Conservation (phyloP, 2,797 vertebrate species). For the Peromyscus attwateri region DNA sequence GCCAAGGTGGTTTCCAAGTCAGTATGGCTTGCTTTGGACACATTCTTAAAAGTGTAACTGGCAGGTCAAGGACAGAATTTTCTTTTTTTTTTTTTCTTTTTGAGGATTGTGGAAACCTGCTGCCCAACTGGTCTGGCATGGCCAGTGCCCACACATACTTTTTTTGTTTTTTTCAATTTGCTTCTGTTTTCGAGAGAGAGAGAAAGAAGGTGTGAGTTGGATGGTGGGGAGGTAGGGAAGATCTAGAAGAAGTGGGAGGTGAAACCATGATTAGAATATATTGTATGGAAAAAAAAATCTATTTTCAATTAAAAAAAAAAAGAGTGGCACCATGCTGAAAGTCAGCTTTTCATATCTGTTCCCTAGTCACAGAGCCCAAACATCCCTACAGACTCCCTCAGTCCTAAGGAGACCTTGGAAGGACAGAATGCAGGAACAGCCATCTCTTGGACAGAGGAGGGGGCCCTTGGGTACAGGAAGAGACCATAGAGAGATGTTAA, state of each 20-base stretch:
- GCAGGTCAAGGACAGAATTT: not conserved
- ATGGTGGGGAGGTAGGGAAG: not conserved
- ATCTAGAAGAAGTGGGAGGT: not conserved
- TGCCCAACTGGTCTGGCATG: too few species aligned
- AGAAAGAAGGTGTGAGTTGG: not conserved
- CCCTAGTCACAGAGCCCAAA: not conserved
- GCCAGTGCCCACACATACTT: accelerated
- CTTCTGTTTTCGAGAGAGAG: not conserved
- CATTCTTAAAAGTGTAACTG: not conserved
- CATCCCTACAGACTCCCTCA: not conserved
- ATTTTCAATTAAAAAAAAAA: not conserved
- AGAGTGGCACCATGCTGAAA: not conserved
- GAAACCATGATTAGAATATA: not conserved
- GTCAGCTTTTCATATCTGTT: not conserved
- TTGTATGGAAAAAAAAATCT: not conserved
- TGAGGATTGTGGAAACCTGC: not conserved
- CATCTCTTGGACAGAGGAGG: not conserved
- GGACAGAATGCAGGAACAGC: accelerated
- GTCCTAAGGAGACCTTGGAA: not conserved
- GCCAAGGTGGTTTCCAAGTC: not conserved
- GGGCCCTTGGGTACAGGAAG: not conserved
- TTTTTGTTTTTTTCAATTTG: not conserved
- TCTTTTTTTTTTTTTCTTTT: not conserved
- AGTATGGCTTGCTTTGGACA: not conserved
- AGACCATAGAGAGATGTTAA: not conserved